These are phyloP conservation scores for Tigriopus californicus DNA, from an alignment of 2,888 invertebrate species.

Conservation along the genomic window DNA sequence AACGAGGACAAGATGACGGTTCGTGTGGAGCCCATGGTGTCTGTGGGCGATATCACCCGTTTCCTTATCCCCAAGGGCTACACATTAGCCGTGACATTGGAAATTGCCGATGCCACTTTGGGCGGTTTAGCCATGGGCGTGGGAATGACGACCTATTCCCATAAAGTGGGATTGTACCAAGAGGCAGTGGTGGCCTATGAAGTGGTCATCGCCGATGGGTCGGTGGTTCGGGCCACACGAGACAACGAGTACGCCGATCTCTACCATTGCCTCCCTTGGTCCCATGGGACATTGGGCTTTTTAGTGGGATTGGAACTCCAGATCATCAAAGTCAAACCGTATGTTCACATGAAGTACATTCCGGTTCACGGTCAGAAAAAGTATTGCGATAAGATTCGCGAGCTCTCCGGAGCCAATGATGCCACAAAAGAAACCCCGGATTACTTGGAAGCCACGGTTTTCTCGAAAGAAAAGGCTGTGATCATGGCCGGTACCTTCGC, in stretches of 20 bases:
- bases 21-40: conserved; percentile 45
- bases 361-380: conserved; percentile 41
- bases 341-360: conserved; percentile 42
- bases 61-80: conserved; percentile 42
- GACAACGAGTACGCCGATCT: conserved; percentile 38
- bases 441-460: conserved; percentile 47
- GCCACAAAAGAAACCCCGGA: conserved; percentile 31
- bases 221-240: conserved; percentile 36
- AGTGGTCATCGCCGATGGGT: conserved; percentile 42
- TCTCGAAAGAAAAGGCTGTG: conserved; percentile 40
- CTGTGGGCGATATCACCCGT: conserved; percentile 43
- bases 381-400: conserved; percentile 41
- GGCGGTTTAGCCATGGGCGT: conserved; percentile 48
- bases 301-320: conserved; percentile 41
- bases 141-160: conserved; percentile 54
- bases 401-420: conserved; percentile 39
- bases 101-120: conserved; percentile 46
- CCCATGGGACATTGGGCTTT: conserved; percentile 45
- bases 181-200: conserved; percentile 45
- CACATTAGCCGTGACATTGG: conserved; percentile 45
- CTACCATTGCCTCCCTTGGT: conserved; percentile 42
- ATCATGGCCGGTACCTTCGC: conserved; percentile 45
- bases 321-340: conserved; percentile 29
- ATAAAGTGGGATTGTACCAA: conserved; percentile 45
- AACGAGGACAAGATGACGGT: conserved; percentile 39